Conservation (phyloP, 2,113 vertebrate species). For the Prochilodus magdalenae region DNA sequence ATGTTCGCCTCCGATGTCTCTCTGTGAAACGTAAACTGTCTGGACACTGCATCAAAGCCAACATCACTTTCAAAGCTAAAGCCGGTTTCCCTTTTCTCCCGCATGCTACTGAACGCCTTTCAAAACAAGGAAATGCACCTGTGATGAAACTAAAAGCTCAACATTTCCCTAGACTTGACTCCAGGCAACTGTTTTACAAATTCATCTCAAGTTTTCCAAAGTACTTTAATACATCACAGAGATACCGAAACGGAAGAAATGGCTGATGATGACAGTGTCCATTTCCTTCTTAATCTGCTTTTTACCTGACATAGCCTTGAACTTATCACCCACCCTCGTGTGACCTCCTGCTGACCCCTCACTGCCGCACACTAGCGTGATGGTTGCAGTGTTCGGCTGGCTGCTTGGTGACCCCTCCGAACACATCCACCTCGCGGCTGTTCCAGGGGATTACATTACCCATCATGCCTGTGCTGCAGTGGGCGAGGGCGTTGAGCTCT, state of each 20-base stretch:
- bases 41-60: conserved; percentile 16
- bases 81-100: neutral
- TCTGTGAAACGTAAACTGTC: neutral
- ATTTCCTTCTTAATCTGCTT: neutral
- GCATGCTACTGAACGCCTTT: neutral
- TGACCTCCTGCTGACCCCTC: conserved; percentile 17
- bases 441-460: conserved; percentile 90
- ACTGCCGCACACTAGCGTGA: conserved; percentile 76
- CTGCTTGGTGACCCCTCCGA: conserved; percentile 87
- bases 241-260: neutral
- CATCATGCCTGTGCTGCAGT: conserved; percentile 82
- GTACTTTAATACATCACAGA: neutral
- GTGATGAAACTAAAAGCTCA: conserved; percentile 13
- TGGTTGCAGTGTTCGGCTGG: conserved; percentile 85
- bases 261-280: neutral
- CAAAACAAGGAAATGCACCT: conserved; percentile 11
- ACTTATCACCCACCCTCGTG: neutral
- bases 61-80: neutral
- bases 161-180: neutral
- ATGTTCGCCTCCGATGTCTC: neutral
- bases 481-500: conserved; percentile 88
- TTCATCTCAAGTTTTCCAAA: neutral
- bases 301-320: conserved; percentile 1
- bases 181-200: conserved; percentile 4
- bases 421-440: conserved; percentile 83